Base-by-base conservation (phyloP, 2,888 invertebrate species). In the Stenodema calcarata region DNA sequence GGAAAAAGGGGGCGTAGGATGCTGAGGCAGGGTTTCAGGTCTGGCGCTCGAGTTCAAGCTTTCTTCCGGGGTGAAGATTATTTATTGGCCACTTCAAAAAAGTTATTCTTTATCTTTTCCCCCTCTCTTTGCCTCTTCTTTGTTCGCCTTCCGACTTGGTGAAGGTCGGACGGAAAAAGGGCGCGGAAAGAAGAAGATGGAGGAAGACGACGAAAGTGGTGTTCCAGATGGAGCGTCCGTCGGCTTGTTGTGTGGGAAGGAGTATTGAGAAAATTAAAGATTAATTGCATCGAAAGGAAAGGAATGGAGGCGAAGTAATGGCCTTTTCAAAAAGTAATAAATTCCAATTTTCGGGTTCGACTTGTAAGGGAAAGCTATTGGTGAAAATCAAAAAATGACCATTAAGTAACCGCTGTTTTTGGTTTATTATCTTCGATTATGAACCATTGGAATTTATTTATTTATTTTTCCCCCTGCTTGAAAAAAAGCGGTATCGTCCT, bases 21-120 rank as follows among this genome's bases (percentile, higher is more conserved):
- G 44, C n/a, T n/a, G 42, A 23, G 78, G 78, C 9, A 35, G 18
- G 75, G 75, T 23, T 76, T 23, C 41, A 18, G 62, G 62, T 42
- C 44, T 44, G 41, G 44, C 7, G 78, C 44, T 78, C 12, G 62
- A 78, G 41, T 44, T 44, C 23, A 12, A 44, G 76, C 76, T 41
- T 76, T 76, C 41, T 44, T 78, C 73, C 73, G n/a, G 73, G 23
- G 78, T 42, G 44, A 78, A 78, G 44, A 78, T 78, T 78, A 78
- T 78, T 78, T 78, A 78, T 78, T 78, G 78, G 78, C 78, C 78
- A 78, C 78, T 78, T 78, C 78, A 78, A 78, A 78, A 73, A 73
- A 27, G n/a, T 78, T 78, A 44, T 78, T 23, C n/a, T n/a, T n/a
- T n/a, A n/a, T n/a, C 44, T 42, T 78, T 78, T 23, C 18, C 62